A percentile compares a stretch with the other conserved stretches of the same genome.
Conservation (phyloP, 2,113 vertebrate genomes). For the Rhinoptilus africanus region DNA sequence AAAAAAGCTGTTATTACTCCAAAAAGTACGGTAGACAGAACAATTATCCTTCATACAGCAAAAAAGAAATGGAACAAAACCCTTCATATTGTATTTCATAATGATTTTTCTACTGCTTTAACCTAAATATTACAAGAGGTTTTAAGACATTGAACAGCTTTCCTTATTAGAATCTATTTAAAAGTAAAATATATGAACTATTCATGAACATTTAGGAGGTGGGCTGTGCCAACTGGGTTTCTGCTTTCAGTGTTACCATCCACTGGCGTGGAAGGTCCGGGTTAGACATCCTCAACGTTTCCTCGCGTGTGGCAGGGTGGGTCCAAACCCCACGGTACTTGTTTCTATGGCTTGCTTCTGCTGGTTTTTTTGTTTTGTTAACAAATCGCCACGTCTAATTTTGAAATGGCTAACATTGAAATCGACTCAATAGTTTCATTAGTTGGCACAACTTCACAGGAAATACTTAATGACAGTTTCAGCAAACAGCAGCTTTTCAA, state of each 20-base stretch:
- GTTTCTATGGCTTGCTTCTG: slow-evolving; percentile 47
- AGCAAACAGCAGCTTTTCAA: slow-evolving; percentile 77
- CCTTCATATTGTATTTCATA: slow-evolving; percentile 69
- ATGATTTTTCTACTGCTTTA: slow-evolving; percentile 69
- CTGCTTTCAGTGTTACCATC: slow-evolving; percentile 30
- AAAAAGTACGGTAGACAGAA: slow-evolving; percentile 71
- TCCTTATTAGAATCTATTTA: slow-evolving; percentile 68
- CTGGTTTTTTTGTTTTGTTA: neutral
- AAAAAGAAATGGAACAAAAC: slow-evolving; percentile 67
- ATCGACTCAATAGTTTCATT: slow-evolving; percentile 22
- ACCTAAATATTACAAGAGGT: slow-evolving; percentile 64
- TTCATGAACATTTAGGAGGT: slow-evolving; percentile 69
- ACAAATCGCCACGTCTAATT: neutral
- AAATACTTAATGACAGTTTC: slow-evolving; percentile 73
- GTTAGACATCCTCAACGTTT: neutral
- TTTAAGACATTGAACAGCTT: slow-evolving; percentile 73
- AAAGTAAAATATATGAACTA: slow-evolving; percentile 60
- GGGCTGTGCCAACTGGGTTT: slow-evolving; percentile 71
- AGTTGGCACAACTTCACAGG: slow-evolving; percentile 76
- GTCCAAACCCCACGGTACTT: neutral
- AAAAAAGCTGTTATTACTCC: slow-evolving; percentile 87
- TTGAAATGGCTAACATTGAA: slow-evolving; percentile 28
- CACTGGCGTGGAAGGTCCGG: neutral
- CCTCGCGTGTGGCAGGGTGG: neutral
- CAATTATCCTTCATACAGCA: slow-evolving; percentile 76